Base-by-base conservation (phyloP, 2,113 vertebrate species). In the Saguinus midas region DNA sequence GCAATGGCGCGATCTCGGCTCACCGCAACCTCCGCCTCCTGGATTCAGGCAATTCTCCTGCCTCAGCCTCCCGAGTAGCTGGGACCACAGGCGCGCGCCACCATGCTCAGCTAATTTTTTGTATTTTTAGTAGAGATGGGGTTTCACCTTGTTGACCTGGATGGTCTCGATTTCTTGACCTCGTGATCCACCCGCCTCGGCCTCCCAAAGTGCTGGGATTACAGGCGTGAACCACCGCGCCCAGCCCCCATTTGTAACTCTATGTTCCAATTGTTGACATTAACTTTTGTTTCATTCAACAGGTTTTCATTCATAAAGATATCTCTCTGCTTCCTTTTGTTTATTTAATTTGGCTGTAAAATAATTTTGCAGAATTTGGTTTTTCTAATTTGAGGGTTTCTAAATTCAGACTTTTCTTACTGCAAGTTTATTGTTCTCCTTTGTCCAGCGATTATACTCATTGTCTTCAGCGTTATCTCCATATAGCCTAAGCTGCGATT, bases 311-410 rank as follows among this genome's bases (percentile, higher is more conserved):
- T 86, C 50, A 87, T 29, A 43, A 84, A 92, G 70, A 37, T 16
- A 29, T 80, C 35, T 85, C 8, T 40, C 58, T 81, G 32, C 73
- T 96, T 57, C 27, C 29, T 66, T 68, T 90, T 68, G 32, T 95
- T 94, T 93, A 82, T 92, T 94, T 95, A 96, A 72, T 92, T 52
- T 95, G 91, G 40, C 85, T 87, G 18, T 81, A 66, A 64, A 80
- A 23, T 81, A 72, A 90, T 84, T 55, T 93, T 70, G 37, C 4
- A 95, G 79, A 91, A 90, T 68, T 91, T 93, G 16, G 25, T 55
- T 52, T 90, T 93, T 84, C 70, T 87, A 80, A 80, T 29, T 57
- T 90, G 58, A 79, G 16, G 43, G 16, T 92, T 94, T 96, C 84
- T 92, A 81, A 78, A 73, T 78, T 96, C 43, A 32, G 35, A 29